Conservation (phyloP, 2,888 invertebrate genomes). For the Agrotis exclamationis region DNA sequence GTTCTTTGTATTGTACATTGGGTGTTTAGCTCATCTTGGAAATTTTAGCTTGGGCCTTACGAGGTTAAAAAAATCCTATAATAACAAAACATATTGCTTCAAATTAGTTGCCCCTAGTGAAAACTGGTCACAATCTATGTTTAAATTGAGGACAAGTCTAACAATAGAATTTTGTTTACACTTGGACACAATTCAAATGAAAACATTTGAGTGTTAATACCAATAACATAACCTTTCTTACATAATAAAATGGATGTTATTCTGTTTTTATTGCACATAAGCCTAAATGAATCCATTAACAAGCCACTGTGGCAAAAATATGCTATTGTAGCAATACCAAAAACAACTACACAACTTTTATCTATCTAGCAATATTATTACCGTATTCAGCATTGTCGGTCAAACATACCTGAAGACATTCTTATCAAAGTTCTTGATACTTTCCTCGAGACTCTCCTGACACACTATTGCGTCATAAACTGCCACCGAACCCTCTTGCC, state of each 20-base stretch:
- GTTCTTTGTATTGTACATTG: too few relatives aligned
- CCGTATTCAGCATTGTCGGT: constrained; percentile 24
- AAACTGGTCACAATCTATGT: constrained; percentile 4
- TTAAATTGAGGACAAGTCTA: constrained; percentile 6
- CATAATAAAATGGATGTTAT: constrained; percentile 20
- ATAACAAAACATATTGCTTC: neutral
- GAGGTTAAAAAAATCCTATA: too few relatives aligned
- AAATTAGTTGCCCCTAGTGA: neutral
- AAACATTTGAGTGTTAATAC: constrained; percentile 30
- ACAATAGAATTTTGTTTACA: constrained; percentile 42
- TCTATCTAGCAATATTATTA: constrained; percentile 8
- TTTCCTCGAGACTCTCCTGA: constrained; percentile 84
- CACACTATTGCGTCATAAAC: constrained; percentile 81
- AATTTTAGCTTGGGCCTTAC: too few relatives aligned
- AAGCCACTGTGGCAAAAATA: neutral
- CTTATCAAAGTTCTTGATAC: constrained; percentile 85
- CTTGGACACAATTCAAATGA: constrained; percentile 14
- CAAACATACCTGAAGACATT: constrained; percentile 77
- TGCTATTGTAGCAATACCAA: neutral
- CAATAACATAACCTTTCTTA: constrained; percentile 36
- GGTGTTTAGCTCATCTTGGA: too few relatives aligned
- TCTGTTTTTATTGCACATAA: constrained; percentile 9
- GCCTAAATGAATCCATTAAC: neutral
- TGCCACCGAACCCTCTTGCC: constrained; percentile 74
- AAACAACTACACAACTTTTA: constrained; percentile 18